Evolutionary conservation across 2,113 vertebrate species (phyloP).

Genomic region (Cryptotis parvus): DNA sequence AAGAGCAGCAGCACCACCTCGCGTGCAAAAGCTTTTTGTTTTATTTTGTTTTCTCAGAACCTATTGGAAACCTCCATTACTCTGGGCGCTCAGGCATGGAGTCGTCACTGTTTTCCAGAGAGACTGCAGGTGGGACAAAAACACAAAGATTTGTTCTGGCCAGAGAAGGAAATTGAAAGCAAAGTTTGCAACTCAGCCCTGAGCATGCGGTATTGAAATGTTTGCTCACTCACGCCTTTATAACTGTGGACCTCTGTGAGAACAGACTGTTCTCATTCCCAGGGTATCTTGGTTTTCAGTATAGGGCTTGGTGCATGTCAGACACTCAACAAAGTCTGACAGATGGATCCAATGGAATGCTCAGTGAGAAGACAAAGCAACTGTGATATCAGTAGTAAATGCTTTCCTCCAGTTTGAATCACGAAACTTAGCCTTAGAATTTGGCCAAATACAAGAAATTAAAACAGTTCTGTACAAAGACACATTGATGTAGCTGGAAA

Average conservation of each 20-base stretch:
- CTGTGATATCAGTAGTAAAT: conserved; percentile 4
- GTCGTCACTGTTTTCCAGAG: neutral
- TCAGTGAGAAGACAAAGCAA: conserved; percentile 30
- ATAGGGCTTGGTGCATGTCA: neutral
- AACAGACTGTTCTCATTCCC: too few species aligned
- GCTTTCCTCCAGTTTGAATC: conserved; percentile 32
- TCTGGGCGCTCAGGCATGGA: neutral
- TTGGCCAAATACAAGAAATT: conserved; percentile 46
- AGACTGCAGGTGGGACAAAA: neutral
- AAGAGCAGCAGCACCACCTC: conserved; percentile 76
- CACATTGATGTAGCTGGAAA: neutral
- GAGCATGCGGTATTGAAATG: fast-evolving
- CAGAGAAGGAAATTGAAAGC: neutral
- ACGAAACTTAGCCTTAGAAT: conserved; percentile 31
- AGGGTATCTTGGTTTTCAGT: neutral
- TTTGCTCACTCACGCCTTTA: neutral
- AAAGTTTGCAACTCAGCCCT: neutral
- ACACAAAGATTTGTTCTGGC: neutral
- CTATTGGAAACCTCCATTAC: neutral
- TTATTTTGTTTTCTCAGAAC: neutral
- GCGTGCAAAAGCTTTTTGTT: conserved; percentile 61
- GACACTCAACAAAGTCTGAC: conserved; percentile 26
- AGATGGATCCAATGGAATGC: neutral
- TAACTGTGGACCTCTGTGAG: neutral
- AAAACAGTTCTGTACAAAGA: conserved; percentile 24